These are phyloP conservation scores for Hylaeus anthracinus DNA, from an alignment of 1,140 invertebrate genomes.

Conservation along the genomic window DNA sequence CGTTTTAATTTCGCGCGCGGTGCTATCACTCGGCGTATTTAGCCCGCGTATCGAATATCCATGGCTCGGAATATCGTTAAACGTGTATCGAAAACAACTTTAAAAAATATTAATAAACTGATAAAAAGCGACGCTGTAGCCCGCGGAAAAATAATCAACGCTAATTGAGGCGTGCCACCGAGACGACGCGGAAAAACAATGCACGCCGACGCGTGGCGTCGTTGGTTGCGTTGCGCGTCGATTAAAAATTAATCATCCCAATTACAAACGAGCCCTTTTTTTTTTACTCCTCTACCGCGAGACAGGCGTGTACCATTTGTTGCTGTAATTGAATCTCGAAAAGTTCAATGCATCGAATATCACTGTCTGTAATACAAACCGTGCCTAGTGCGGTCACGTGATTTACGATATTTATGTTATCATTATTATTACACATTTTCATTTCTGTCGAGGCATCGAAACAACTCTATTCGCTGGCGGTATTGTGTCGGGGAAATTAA, in stretches of 20 bases:
- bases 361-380: slow-evolving; percentile 44
- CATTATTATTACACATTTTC: slow-evolving; percentile 50
- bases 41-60: slow-evolving; percentile 39
- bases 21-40: slow-evolving; percentile 37
- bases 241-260: slow-evolving; percentile 54
- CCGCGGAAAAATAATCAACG: slow-evolving; percentile 49
- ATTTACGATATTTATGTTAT: slow-evolving; percentile 37
- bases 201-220: not conserved
- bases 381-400: slow-evolving; percentile 5
- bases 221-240: slow-evolving; percentile 16
- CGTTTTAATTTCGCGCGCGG: slow-evolving; percentile 39
- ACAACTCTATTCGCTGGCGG: not conserved
- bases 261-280: slow-evolving; percentile 47
- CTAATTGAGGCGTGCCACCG: slow-evolving; percentile 39
- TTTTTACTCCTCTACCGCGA: not conserved
- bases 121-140: slow-evolving; percentile 37
- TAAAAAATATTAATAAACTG: slow-evolving; percentile 52
- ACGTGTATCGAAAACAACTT: slow-evolving; percentile 32
- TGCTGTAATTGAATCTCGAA: slow-evolving; percentile 49
- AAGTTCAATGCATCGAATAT: slow-evolving; percentile 51
- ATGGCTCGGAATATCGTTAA: slow-evolving; percentile 39
- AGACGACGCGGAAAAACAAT: slow-evolving; percentile 48
- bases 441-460: slow-evolving; percentile 1
- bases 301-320: slow-evolving; percentile 14
- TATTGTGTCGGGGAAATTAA: not conserved